Percentiles rank a stretch among this genome's conserved stretches.
phyloP scores from a whole-genome alignment of 2,113 vertebrate genomes.

The Saguinus imperator region DNA sequence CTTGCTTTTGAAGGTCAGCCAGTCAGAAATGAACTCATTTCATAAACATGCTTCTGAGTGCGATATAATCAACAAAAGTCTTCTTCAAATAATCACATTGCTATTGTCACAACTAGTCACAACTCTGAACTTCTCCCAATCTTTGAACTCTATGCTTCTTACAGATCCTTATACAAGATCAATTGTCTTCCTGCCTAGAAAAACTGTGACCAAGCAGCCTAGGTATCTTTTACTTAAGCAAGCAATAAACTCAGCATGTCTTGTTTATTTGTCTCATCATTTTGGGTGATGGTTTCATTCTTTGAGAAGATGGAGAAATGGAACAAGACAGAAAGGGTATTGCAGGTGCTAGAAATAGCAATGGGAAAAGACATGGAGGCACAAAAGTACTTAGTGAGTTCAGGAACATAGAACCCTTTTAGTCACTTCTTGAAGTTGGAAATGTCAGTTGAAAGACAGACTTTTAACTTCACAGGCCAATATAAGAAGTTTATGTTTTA shows the following conservation, averaged over 20 bases:
- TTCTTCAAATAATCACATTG: background rate
- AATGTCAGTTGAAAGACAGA: background rate
- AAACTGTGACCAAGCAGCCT: background rate
- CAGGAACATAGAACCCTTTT: background rate
- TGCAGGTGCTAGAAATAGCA: background rate
- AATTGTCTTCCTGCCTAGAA: background rate
- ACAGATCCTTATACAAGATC: background rate
- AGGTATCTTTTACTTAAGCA: background rate
- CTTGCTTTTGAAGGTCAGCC: background rate
- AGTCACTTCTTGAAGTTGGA: background rate
- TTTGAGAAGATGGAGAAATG: background rate
- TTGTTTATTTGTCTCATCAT: background rate
- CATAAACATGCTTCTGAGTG: background rate
- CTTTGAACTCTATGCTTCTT: background rate
- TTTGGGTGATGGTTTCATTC: background rate
- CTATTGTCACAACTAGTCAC: background rate
- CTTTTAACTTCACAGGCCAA: background rate
- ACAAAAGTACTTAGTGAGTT: background rate
- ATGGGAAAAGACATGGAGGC: background rate
- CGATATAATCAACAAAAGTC: background rate
- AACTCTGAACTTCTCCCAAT: background rate
- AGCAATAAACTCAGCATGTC: background rate
- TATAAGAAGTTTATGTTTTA: background rate
- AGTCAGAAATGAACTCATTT: background rate
- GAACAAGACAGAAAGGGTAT: background rate